A percentile compares a stretch with the other conserved stretches of the same genome.
Conservation (phyloP, 2,797 vertebrate species). For the Pangasius larnaudii region DNA sequence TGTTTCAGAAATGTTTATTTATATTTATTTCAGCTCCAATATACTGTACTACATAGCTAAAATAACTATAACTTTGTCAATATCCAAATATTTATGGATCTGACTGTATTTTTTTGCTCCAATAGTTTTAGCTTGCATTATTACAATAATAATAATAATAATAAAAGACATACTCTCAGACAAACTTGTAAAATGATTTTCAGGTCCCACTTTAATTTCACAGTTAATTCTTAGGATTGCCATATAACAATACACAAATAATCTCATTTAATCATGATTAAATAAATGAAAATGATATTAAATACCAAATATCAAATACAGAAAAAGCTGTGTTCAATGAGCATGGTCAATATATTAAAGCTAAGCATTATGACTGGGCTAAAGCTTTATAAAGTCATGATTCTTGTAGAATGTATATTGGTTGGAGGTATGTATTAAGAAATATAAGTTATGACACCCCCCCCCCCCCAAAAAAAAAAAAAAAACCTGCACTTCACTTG, state of each 20-base stretch:
- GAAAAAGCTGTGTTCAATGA: neutral
- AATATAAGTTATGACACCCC: neutral
- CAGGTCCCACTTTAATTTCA: conserved; percentile 51
- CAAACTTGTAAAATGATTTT: neutral
- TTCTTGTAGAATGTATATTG: neutral
- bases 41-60: too few relatives aligned
- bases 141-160: neutral
- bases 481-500: neutral
- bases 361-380: neutral
- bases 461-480: too few relatives aligned
- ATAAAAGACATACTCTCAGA: neutral
- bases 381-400: conserved; percentile 2
- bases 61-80: neutral
- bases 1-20: too few relatives aligned
- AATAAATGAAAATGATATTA: conserved; percentile 28
- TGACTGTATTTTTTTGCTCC: neutral
- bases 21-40: too few relatives aligned
- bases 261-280: conserved; percentile 23
- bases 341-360: conserved; percentile 1
- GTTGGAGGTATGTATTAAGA: neutral
- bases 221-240: conserved; percentile 47
- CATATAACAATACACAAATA: conserved; percentile 35
- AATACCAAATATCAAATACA: conserved; percentile 33
- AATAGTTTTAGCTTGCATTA: neutral
- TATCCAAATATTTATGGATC: neutral